These are phyloP conservation scores for Tetragnatha montana DNA, from an alignment of 2,888 invertebrate species.

Conservation along the genomic window DNA sequence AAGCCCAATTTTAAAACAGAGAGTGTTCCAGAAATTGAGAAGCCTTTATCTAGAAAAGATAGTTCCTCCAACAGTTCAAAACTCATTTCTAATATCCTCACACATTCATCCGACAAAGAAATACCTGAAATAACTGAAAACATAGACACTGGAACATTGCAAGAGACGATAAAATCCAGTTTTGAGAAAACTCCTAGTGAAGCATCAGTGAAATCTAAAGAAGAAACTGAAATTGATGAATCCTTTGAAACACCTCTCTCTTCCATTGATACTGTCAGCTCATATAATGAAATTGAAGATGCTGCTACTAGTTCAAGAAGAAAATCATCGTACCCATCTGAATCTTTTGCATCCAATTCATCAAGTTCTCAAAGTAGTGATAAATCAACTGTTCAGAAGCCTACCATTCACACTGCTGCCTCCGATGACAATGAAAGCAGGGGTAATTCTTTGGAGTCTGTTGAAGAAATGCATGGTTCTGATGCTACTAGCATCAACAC, in stretches of 20 bases:
- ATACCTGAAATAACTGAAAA: slow-evolving; percentile 10
- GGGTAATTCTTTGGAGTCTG: not conserved
- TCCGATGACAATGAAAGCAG: slow-evolving; percentile 12
- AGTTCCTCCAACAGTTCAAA: not conserved
- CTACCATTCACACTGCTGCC: not conserved
- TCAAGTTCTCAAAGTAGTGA: not conserved
- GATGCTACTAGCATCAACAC: slow-evolving; percentile 3
- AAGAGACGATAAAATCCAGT: not conserved
- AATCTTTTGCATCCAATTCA: slow-evolving; percentile 48
- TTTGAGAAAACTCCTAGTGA: slow-evolving; percentile 13
- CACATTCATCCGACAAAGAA: slow-evolving; percentile 7
- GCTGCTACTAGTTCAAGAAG: slow-evolving; percentile 12
- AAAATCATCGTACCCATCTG: slow-evolving; percentile 39
- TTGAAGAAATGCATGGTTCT: slow-evolving; percentile 10
- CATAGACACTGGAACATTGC: not conserved
- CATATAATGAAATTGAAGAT: slow-evolving; percentile 17
- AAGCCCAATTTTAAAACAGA: slow-evolving; percentile 17
- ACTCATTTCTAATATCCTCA: not conserved
- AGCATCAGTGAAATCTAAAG: slow-evolving; percentile 15
- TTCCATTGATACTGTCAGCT: slow-evolving; percentile 24
- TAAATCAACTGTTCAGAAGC: not conserved
- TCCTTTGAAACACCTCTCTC: slow-evolving; percentile 16
- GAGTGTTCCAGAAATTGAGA: not conserved
- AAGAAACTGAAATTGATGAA: slow-evolving; percentile 48
- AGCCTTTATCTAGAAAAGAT: not conserved